These are phyloP conservation scores for Apodemia hepburni DNA, from an alignment of 2,888 invertebrate species.

Conservation along the genomic window DNA sequence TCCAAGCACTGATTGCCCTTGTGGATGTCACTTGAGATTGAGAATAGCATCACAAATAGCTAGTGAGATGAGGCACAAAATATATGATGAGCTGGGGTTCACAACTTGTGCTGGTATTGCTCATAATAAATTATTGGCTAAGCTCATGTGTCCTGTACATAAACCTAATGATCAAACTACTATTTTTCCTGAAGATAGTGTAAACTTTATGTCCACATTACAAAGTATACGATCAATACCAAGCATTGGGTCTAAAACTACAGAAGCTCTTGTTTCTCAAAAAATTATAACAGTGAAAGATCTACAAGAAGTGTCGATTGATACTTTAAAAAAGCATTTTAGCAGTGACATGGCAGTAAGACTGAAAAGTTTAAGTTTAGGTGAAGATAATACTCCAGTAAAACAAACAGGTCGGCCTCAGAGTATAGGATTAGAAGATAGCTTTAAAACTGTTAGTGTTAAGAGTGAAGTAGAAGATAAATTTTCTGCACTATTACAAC, in stretches of 20 bases:
- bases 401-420: constrained; percentile 88
- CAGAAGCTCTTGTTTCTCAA: constrained; percentile 82
- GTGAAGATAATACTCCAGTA: constrained; percentile 86
- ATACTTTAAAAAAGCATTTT: constrained; percentile 81
- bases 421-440: constrained; percentile 89
- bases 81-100: constrained; percentile 84
- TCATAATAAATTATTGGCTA: constrained; percentile 91
- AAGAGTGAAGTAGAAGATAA: constrained; percentile 88
- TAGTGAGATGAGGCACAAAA: constrained; percentile 85
- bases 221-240: constrained; percentile 83
- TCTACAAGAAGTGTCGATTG: constrained; percentile 81
- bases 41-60: constrained; percentile 87
- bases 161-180: constrained; percentile 93
- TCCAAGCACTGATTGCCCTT: constrained; percentile 81
- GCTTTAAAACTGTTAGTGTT: constrained; percentile 86
- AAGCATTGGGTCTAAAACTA: constrained; percentile 87
- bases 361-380: constrained; percentile 85
- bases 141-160: constrained; percentile 85
- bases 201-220: constrained; percentile 83
- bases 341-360: constrained; percentile 85
- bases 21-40: constrained; percentile 87
- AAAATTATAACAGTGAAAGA: constrained; percentile 85
- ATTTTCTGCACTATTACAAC: constrained; percentile 83
- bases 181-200: constrained; percentile 84
- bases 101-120: constrained; percentile 92